phyloP scores from a whole-genome alignment of 1,140 invertebrate species.

The Gerris buenoi region DNA sequence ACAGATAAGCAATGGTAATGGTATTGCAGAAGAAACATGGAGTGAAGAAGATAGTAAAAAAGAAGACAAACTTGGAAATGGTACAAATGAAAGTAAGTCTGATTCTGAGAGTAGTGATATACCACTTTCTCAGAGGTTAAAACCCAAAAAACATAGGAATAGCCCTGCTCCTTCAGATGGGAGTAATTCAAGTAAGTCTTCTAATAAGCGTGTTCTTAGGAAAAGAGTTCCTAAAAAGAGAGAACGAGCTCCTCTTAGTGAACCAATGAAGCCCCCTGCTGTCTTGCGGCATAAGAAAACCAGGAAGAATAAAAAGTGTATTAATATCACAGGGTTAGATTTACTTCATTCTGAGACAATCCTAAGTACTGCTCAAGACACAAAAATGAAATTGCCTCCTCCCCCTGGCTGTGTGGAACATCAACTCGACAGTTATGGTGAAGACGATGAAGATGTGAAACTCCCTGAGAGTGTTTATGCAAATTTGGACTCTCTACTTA shows the following conservation, averaged over 20 bases:
- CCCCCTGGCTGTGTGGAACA: conserved; percentile 83
- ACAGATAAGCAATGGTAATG: conserved; percentile 45
- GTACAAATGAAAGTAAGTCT: not conserved
- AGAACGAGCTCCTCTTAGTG: not conserved
- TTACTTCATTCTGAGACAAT: conserved; percentile 77
- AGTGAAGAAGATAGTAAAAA: conserved; percentile 31
- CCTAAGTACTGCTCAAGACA: conserved; percentile 52
- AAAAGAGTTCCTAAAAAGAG: conserved; percentile 6
- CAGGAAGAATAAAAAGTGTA: conserved; percentile 41
- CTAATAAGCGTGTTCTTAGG: not conserved
- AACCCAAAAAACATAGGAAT: not conserved
- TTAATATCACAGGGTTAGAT: conserved; percentile 69
- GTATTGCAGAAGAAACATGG: conserved; percentile 31
- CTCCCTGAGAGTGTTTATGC: not conserved
- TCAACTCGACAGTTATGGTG: conserved; percentile 36
- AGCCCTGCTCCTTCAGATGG: conserved; percentile 2
- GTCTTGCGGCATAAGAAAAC: conserved; percentile 35
- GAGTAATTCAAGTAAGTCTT: not conserved
- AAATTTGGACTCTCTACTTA: not conserved
- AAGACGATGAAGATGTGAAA: not conserved
- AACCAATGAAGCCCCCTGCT: not conserved
- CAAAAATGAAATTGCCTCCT: conserved; percentile 24
- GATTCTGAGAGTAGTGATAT: not conserved
- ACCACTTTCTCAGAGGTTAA: conserved; percentile 25
- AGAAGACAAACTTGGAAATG: conserved; percentile 27